Evolutionary conservation across 2,113 vertebrate genomes (phyloP).

Genomic region (Lagopus leucura): DNA sequence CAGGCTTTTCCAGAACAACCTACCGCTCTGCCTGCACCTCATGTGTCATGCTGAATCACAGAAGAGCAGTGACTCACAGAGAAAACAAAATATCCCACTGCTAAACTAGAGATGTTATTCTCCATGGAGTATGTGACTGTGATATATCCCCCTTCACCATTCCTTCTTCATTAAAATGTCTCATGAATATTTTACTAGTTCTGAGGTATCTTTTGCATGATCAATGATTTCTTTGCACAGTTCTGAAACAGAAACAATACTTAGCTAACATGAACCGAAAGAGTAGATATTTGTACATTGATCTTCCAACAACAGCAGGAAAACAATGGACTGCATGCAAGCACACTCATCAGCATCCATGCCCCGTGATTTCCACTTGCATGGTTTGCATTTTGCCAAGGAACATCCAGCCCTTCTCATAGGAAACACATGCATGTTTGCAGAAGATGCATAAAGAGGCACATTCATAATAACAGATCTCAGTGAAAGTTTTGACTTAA

Average conservation of each 20-base stretch:
- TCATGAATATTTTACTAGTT: neutral
- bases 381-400: neutral
- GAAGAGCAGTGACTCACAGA: neutral
- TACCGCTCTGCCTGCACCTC: constrained; percentile 6
- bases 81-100: constrained; percentile 15
- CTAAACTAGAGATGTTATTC: neutral
- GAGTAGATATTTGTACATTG: neutral
- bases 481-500: neutral
- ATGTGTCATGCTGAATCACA: constrained; percentile 41
- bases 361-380: neutral
- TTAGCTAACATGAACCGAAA: neutral
- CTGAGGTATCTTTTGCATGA: neutral
- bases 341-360: neutral
- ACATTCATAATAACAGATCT: neutral
- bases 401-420: neutral
- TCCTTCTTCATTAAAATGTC: neutral
- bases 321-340: neutral
- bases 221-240: neutral
- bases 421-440: neutral
- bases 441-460: neutral
- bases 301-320: neutral
- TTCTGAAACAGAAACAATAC: neutral
- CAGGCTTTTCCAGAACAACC: constrained; percentile 26
- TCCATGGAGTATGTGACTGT: neutral
- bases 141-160: neutral